Percentiles rank a stretch among this genome's conserved stretches.
These are phyloP conservation scores for Temnothorax curvispinosus DNA, from an alignment of 1,140 invertebrate species.

Conservation along the genomic window DNA sequence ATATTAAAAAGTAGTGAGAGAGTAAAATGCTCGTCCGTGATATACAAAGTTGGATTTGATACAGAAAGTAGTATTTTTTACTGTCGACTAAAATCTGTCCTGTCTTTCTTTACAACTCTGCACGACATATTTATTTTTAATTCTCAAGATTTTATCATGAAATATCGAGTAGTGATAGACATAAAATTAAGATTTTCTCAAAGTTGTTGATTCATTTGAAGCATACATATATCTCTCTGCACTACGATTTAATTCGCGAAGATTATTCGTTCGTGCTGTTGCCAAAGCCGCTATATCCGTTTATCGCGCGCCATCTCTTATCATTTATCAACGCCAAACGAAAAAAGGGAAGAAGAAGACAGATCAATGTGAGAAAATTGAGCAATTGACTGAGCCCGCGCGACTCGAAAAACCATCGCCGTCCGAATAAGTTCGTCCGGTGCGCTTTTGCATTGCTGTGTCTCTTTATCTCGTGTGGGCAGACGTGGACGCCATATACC, in stretches of 20 bases:
- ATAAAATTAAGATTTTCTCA: not conserved
- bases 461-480: constrained; percentile 77
- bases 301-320: constrained; percentile 20
- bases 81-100: not conserved
- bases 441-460: constrained; percentile 68
- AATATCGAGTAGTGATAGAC: not conserved
- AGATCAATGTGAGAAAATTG: constrained; percentile 40
- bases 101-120: not conserved
- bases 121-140: not conserved
- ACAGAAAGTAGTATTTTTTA: not conserved
- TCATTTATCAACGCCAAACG: constrained; percentile 39
- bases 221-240: constrained; percentile 1
- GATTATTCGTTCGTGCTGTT: not conserved
- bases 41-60: not conserved
- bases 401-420: constrained; percentile 1
- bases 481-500: constrained; percentile 96
- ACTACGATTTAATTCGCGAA: constrained; percentile 23
- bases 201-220: not conserved
- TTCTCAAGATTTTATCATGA: not conserved
- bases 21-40: not conserved
- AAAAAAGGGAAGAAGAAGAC: constrained; percentile 58
- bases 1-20: constrained; percentile 19
- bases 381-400: constrained; percentile 3
- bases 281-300: not conserved
- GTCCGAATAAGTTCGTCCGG: not conserved